A percentile compares a stretch with the other conserved stretches of the same genome.
Evolutionary conservation across 2,113 vertebrate species (phyloP).

Genomic region (Pterocles gutturalis): DNA sequence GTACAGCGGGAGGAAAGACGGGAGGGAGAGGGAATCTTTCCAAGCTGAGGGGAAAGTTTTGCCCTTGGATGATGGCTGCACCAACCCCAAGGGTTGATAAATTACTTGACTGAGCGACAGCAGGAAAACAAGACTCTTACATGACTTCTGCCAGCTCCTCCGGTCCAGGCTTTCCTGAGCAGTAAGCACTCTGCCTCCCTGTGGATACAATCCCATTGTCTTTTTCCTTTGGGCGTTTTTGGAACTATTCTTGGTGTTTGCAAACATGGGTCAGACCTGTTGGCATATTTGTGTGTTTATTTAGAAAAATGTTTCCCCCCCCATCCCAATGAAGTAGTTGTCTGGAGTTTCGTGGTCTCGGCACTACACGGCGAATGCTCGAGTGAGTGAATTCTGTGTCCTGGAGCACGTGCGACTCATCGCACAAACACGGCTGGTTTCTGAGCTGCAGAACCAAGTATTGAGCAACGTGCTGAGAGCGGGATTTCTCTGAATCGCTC

Average conservation of each 20-base stretch:
- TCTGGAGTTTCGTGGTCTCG: neutral
- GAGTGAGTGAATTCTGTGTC: neutral
- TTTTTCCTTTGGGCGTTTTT: neutral
- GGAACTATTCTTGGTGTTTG: neutral
- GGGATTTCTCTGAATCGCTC: rapidly evolving
- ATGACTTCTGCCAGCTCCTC: neutral
- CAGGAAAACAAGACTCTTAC: neutral
- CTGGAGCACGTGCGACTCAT: neutral
- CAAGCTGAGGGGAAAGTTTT: neutral
- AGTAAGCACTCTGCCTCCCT: neutral
- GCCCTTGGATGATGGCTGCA: neutral
- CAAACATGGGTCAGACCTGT: neutral
- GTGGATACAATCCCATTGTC: rapidly evolving
- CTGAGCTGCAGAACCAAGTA: neutral
- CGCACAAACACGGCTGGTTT: neutral
- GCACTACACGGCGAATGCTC: rapidly evolving
- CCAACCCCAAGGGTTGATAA: neutral
- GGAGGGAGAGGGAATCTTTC: neutral
- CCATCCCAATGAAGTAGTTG: rapidly evolving
- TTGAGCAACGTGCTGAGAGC: rapidly evolving
- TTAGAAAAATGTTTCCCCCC: neutral
- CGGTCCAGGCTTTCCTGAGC: neutral
- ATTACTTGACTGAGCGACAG: rapidly evolving
- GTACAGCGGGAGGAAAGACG: neutral
- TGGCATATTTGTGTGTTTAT: neutral